A percentile compares a stretch with the other conserved stretches of the same genome.
phyloP scores from a whole-genome alignment of 1,140 invertebrate species.

The Drosophila punjabiensis region DNA sequence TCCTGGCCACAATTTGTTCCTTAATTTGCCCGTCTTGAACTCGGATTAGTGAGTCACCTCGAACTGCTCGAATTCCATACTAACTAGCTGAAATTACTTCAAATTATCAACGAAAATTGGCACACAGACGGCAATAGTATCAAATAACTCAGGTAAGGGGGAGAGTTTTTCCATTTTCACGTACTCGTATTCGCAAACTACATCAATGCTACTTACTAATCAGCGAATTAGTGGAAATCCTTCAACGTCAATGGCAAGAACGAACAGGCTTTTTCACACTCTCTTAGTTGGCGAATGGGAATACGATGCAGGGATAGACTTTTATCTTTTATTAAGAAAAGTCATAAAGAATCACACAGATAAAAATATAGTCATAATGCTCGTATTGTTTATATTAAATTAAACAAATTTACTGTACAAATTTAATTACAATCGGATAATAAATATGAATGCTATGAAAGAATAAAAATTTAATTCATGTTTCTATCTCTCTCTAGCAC shows the following conservation, averaged over 20 bases:
- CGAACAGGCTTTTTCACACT: not conserved
- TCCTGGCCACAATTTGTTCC: not conserved
- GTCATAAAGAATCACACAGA: too few species aligned
- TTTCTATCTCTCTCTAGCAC: not conserved
- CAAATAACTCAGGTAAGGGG: not conserved
- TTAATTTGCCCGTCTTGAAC: not conserved
- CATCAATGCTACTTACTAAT: not conserved
- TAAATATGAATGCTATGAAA: not conserved
- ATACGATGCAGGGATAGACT: not conserved
- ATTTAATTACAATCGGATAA: not conserved
- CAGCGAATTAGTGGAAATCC: conserved; percentile 1
- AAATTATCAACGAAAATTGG: not conserved
- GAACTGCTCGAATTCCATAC: not conserved
- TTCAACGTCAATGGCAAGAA: not conserved
- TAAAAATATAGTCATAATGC: not conserved
- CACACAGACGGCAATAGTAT: not conserved
- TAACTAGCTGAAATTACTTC: not conserved
- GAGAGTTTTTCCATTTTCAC: not conserved
- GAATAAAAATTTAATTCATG: not conserved
- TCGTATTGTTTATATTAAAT: not conserved
- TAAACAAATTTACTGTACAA: accelerated
- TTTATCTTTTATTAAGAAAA: not conserved
- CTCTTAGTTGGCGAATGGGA: not conserved
- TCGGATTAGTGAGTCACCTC: not conserved
- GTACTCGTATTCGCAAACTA: not conserved